Evolutionary conservation across 2,888 invertebrate species (phyloP).

Genomic region (Quadroppia sp.): DNA sequence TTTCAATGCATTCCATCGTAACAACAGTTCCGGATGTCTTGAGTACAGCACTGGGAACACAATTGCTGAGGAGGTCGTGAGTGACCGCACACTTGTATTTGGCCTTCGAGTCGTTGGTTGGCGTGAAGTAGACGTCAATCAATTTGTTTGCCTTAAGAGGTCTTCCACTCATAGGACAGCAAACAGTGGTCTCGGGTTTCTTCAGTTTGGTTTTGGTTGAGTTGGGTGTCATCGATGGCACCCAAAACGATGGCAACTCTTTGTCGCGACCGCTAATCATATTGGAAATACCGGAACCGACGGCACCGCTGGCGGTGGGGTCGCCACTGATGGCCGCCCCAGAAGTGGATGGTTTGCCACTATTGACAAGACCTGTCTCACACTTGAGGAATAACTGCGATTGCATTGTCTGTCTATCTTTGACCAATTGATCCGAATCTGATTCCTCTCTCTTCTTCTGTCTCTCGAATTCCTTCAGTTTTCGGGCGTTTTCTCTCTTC

Average conservation of each 20-base stretch:
- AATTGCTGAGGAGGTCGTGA: conserved; percentile 89
- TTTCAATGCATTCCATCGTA: conserved; percentile 93
- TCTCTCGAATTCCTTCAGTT: conserved; percentile 86
- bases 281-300: conserved; percentile 65
- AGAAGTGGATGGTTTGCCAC: conserved; percentile 1
- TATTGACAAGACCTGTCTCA: conserved; percentile 69
- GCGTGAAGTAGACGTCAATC: conserved; percentile 85
- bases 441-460: conserved; percentile 68
- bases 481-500: conserved; percentile 82
- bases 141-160: conserved; percentile 86
- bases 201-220: conserved; percentile 67
- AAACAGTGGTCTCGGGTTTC: conserved; percentile 73
- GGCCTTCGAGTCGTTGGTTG: conserved; percentile 74
- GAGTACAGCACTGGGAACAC: conserved; percentile 87
- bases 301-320: conserved; percentile 19
- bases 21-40: conserved; percentile 87
- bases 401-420: conserved; percentile 69
- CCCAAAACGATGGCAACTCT: conserved; percentile 89
- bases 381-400: conserved; percentile 73
- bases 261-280: conserved; percentile 73
- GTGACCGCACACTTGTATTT: conserved; percentile 97
- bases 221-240: conserved; percentile 86
- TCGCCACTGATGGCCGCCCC: neutral
- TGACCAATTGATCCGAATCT: conserved; percentile 65
- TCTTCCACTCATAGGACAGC: conserved; percentile 78